These are phyloP conservation scores for Nesoenas mayeri DNA, from an alignment of 2,113 vertebrate species.

Conservation along the genomic window DNA sequence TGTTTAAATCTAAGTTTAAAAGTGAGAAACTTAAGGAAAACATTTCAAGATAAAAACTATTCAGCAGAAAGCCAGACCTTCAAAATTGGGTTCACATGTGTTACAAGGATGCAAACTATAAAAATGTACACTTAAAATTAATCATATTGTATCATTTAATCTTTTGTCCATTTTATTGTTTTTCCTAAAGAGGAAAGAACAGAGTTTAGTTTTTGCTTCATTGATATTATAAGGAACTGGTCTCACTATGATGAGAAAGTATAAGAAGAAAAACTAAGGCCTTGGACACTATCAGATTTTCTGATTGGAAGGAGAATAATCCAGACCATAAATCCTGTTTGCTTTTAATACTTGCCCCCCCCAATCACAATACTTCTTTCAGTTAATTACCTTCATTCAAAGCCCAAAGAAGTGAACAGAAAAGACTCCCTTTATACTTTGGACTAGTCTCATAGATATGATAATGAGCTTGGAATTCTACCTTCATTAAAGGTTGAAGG, in stretches of 20 bases:
- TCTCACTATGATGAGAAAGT: neutral
- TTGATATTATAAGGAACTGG: neutral
- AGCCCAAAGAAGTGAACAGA: conserved; percentile 18
- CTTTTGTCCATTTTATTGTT: neutral
- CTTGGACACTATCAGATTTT: conserved; percentile 54
- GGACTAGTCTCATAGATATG: neutral
- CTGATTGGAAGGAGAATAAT: conserved; percentile 57
- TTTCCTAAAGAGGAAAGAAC: neutral
- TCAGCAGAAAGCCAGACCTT: neutral
- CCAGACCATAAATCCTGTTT: conserved; percentile 30
- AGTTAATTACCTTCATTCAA: conserved; percentile 41
- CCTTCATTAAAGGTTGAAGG: conserved; percentile 16
- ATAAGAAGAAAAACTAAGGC: conserved; percentile 36
- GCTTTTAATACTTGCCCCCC: conserved; percentile 7
- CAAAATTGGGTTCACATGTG: neutral
- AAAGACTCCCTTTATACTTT: neutral
- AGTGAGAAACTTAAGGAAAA: neutral
- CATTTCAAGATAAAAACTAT: neutral
- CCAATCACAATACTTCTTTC: neutral
- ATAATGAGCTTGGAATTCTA: conserved; percentile 47
- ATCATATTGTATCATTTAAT: neutral
- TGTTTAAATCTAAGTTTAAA: conserved; percentile 1
- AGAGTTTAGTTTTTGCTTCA: neutral
- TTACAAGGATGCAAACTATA: neutral
- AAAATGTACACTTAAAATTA: neutral